phyloP scores from a whole-genome alignment of 2,113 vertebrate genomes.

The Perca fluviatilis region DNA sequence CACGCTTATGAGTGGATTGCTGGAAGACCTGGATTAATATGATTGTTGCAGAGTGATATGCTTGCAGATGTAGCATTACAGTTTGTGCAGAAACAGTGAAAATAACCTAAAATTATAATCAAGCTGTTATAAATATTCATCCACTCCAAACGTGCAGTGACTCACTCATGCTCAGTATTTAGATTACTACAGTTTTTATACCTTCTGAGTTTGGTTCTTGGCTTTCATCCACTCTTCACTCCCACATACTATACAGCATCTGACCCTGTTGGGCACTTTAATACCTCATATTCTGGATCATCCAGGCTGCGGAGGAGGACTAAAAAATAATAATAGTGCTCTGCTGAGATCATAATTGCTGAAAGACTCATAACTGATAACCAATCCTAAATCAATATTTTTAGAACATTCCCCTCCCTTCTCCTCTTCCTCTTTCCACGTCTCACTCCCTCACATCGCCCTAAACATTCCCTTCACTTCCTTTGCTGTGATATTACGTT shows the following conservation, averaged over 20 bases:
- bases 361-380: constrained; percentile 24
- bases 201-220: constrained; percentile 26
- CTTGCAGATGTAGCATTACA: background rate
- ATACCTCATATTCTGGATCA: constrained; percentile 31
- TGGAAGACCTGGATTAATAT: constrained; percentile 30
- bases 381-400: constrained; percentile 49
- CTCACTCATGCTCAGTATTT: constrained; percentile 1
- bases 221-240: constrained; percentile 30
- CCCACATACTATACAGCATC: constrained; percentile 50
- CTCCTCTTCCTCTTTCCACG: constrained; percentile 16
- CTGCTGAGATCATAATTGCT: constrained; percentile 34
- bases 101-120: background rate
- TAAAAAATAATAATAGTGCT: constrained; percentile 4
- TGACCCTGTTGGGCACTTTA: constrained; percentile 33
- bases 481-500: constrained; percentile 50
- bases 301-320: constrained; percentile 39
- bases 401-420: background rate
- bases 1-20: constrained; percentile 2
- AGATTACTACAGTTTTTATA: constrained; percentile 40
- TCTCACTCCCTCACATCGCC: constrained; percentile 21
- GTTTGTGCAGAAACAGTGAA: background rate
- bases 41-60: background rate
- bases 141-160: background rate
- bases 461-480: constrained; percentile 1
- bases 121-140: background rate